A percentile compares a stretch with the other conserved stretches of the same genome.
These are phyloP conservation scores for Poeciliopsis turrubarensis DNA, from an alignment of 2,113 vertebrate species.

Conservation along the genomic window DNA sequence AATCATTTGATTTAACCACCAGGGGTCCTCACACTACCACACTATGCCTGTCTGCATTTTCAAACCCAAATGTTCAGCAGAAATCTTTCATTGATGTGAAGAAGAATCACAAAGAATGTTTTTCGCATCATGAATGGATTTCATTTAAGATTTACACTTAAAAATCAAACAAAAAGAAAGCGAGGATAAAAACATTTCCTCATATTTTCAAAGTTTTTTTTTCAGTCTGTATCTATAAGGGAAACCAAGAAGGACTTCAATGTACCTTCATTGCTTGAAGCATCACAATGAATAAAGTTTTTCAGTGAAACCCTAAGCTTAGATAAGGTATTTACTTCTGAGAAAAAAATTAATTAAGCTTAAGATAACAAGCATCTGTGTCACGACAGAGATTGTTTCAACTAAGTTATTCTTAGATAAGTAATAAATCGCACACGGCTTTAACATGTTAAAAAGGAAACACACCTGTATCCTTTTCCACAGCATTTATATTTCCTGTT, in stretches of 20 bases:
- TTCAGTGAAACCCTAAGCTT: too few species aligned
- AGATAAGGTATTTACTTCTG: too few species aligned
- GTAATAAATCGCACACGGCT: not conserved
- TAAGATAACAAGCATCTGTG: not conserved
- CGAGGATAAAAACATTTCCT: not conserved
- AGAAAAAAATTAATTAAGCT: not conserved
- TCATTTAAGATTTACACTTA: not conserved
- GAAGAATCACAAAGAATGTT: not conserved
- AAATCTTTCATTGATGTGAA: not conserved
- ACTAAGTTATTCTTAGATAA: not conserved
- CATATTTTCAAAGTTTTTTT: too few species aligned
- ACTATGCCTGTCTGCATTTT: not conserved
- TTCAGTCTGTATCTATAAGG: too few species aligned
- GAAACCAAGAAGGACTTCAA: too few species aligned
- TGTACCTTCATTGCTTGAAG: too few species aligned
- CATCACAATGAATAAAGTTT: too few species aligned
- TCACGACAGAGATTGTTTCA: not conserved
- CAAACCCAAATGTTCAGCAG: not conserved
- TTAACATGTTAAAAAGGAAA: not conserved
- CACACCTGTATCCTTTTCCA: not conserved
- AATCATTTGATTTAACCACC: constrained; percentile 22
- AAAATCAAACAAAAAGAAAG: not conserved
- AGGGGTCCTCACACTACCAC: constrained; percentile 33
- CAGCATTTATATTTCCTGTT: not conserved
- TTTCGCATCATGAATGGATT: not conserved